phyloP scores from a whole-genome alignment of 2,888 invertebrate genomes.

The Chamaedrilus cognettii region DNA sequence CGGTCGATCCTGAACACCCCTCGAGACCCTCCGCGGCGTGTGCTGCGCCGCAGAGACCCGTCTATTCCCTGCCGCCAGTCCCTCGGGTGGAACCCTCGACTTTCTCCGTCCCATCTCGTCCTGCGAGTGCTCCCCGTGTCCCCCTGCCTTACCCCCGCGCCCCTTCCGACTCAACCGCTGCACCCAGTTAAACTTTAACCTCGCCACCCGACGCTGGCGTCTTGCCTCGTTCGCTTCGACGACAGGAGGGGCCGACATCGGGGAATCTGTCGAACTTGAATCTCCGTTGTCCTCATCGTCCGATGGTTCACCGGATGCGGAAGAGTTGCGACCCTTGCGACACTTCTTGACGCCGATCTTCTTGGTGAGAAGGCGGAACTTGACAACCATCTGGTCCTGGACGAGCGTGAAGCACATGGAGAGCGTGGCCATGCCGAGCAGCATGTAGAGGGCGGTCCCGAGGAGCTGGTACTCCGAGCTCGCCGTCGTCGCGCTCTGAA shows the following conservation, averaged over 20 bases:
- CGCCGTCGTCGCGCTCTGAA: no score
- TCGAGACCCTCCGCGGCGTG: no score
- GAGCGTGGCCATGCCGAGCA: slow-evolving; percentile 59
- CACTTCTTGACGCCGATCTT: slow-evolving; percentile 47
- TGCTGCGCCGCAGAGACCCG: no score
- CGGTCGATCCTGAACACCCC: no score
- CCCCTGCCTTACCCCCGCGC: no score
- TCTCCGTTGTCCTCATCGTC: neutral
- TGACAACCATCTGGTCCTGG: slow-evolving; percentile 58
- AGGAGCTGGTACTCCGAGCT: slow-evolving; percentile 52
- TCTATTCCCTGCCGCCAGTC: no score
- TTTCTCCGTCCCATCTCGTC: no score
- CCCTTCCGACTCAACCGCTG: no score
- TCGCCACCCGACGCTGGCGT: slow-evolving; percentile 1
- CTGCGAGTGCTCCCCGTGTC: no score
- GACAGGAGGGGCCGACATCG: neutral
- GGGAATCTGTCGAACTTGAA: neutral
- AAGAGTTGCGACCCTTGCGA: neutral
- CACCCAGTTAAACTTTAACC: slow-evolving; percentile 6
- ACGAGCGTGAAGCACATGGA: slow-evolving; percentile 60
- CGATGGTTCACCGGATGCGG: neutral
- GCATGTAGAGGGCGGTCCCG: slow-evolving; percentile 53
- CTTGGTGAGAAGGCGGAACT: slow-evolving; percentile 55
- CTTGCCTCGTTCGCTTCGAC: neutral
- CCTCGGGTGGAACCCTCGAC: no score